Evolutionary conservation across 2,797 vertebrate species (phyloP).

Genomic region (Notoglanidium macrostoma): DNA sequence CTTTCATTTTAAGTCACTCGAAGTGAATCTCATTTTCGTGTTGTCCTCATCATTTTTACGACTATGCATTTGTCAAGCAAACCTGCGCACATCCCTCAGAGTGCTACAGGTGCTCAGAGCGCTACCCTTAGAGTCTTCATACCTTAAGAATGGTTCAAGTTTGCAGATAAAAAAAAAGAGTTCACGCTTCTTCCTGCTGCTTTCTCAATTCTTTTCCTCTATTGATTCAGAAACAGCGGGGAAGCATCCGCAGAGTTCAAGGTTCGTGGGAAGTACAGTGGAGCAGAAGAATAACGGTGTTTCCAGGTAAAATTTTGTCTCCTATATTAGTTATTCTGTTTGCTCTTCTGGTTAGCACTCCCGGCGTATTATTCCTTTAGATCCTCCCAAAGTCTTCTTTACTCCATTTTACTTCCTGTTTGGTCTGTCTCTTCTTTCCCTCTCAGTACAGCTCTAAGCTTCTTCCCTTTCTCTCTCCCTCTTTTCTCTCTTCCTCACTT

Average conservation of each 20-base stretch:
- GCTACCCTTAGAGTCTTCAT: background rate
- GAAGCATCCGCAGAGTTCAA: background rate
- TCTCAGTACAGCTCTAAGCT: conserved; percentile 44
- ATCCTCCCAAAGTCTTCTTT: background rate
- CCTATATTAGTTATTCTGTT: background rate
- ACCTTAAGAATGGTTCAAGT: background rate
- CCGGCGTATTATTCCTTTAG: background rate
- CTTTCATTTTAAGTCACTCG: conserved; percentile 34
- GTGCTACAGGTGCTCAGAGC: conserved; percentile 11
- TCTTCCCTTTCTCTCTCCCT: conserved; percentile 34
- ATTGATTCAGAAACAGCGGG: background rate
- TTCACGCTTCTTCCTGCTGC: background rate
- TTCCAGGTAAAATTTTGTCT: background rate
- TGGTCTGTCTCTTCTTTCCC: conserved; percentile 29
- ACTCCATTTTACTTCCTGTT: conserved; percentile 23
- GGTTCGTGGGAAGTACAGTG: background rate
- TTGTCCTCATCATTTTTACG: conserved; percentile 14
- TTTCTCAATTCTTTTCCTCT: background rate
- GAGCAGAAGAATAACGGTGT: background rate
- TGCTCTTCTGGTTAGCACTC: background rate
- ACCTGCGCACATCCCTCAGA: background rate
- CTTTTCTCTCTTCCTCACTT: conserved; percentile 40
- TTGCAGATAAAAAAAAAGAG: background rate
- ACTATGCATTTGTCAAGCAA: background rate
- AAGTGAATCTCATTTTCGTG: conserved; percentile 18